phyloP scores from a whole-genome alignment of 2,888 invertebrate species.

The Vannuccia rotundouncinata region DNA sequence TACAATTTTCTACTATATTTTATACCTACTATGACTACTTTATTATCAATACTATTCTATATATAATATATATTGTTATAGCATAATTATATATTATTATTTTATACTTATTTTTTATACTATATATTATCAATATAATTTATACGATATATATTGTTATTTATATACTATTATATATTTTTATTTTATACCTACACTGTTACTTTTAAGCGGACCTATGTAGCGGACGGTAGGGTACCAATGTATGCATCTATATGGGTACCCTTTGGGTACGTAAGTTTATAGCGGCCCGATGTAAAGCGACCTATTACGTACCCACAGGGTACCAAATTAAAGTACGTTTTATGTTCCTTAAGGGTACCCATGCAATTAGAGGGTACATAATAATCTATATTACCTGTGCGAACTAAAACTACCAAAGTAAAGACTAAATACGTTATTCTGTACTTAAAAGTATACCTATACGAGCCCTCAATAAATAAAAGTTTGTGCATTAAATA shows the following conservation, averaged over 20 bases:
- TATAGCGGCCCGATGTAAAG: constrained; percentile 26
- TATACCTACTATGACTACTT: too few species aligned
- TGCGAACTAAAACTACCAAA: constrained; percentile 26
- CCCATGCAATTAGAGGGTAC: constrained; percentile 26
- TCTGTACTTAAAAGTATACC: constrained; percentile 26
- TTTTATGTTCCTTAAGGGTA: constrained; percentile 26
- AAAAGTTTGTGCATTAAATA: constrained; percentile 23
- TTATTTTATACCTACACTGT: too few species aligned
- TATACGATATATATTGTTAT: too few species aligned
- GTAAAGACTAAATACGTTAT: constrained; percentile 26
- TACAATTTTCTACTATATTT: too few species aligned
- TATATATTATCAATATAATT: too few species aligned
- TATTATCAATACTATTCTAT: too few species aligned
- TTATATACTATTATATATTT: too few species aligned
- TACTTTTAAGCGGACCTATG: constrained; percentile 23
- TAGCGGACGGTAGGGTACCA: constrained; percentile 26
- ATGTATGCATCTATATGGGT: constrained; percentile 24
- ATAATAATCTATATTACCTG: constrained; percentile 26
- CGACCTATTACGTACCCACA: constrained; percentile 26
- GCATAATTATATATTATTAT: too few species aligned
- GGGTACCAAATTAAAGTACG: constrained; percentile 24
- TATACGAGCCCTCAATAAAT: constrained; percentile 26
- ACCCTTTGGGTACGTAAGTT: constrained; percentile 26
- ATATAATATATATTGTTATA: too few species aligned
- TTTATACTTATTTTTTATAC: too few species aligned